Evolutionary conservation across 2,113 vertebrate genomes (phyloP).

Genomic region (Podilymbus podiceps): DNA sequence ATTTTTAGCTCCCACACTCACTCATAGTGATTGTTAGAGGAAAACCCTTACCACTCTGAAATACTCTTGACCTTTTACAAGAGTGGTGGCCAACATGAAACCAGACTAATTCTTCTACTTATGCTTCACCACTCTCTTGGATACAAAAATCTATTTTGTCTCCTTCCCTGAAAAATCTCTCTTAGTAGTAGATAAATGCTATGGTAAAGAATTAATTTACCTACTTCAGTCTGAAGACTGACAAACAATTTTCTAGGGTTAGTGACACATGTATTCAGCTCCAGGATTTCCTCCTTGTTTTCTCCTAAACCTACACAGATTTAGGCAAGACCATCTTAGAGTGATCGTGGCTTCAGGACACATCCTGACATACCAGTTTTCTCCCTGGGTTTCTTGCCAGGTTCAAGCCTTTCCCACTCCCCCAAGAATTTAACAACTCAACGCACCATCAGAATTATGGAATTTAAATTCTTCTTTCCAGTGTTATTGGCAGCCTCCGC

Average conservation of each 20-base stretch:
- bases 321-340: not conserved
- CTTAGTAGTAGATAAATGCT: not conserved
- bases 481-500: not conserved
- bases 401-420: not conserved
- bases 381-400: not conserved
- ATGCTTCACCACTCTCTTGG: not conserved
- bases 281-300: not conserved
- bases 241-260: not conserved
- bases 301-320: not conserved
- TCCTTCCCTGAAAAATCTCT: not conserved
- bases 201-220: not conserved
- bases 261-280: not conserved
- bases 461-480: not conserved
- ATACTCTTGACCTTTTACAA: not conserved
- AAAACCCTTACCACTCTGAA: not conserved
- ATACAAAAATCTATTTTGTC: not conserved
- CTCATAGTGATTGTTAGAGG: not conserved
- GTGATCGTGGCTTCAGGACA: not conserved
- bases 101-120: not conserved
- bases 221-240: not conserved
- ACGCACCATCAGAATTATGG: not conserved
- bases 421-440: not conserved
- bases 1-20: not conserved
- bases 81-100: not conserved
- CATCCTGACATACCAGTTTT: not conserved